Evolutionary conservation across 2,888 invertebrate species (phyloP).

Genomic region (Cinara cedri): DNA sequence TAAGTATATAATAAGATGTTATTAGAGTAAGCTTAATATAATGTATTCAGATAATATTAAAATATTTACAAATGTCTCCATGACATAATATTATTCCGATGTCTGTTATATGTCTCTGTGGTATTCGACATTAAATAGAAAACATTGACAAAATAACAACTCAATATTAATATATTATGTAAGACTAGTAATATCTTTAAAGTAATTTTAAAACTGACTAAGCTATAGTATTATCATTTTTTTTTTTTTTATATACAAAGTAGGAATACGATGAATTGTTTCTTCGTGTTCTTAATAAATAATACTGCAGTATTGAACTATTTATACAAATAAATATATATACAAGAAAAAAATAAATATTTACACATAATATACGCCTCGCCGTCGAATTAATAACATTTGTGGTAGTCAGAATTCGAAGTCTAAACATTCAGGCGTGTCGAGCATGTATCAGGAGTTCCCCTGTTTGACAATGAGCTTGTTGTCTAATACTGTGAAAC

Average conservation of each 20-base stretch:
- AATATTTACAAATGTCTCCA: too few relatives aligned
- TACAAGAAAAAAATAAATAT: neutral
- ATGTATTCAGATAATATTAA: too few relatives aligned
- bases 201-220: too few relatives aligned
- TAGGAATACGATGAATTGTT: neutral
- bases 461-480: slow-evolving; percentile 58
- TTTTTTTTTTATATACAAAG: neutral
- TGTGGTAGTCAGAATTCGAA: slow-evolving; percentile 47
- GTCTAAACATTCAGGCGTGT: slow-evolving; percentile 30
- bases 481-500: slow-evolving; percentile 55
- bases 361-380: slow-evolving; percentile 1
- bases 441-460: slow-evolving; percentile 48
- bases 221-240: too few relatives aligned
- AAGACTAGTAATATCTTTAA: too few relatives aligned
- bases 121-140: too few relatives aligned
- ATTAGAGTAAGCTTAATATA: too few relatives aligned
- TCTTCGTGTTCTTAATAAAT: neutral
- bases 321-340: neutral
- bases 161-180: too few relatives aligned
- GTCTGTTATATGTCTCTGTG: too few relatives aligned
- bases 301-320: slow-evolving; percentile 15
- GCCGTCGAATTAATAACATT: slow-evolving; percentile 3
- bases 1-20: too few relatives aligned
- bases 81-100: too few relatives aligned
- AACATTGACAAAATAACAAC: too few relatives aligned